Evolutionary conservation across 2,888 invertebrate genomes (phyloP), one percentile per base, ranked within the genome.

Genomic region (Cantharis lateralis): DNA sequence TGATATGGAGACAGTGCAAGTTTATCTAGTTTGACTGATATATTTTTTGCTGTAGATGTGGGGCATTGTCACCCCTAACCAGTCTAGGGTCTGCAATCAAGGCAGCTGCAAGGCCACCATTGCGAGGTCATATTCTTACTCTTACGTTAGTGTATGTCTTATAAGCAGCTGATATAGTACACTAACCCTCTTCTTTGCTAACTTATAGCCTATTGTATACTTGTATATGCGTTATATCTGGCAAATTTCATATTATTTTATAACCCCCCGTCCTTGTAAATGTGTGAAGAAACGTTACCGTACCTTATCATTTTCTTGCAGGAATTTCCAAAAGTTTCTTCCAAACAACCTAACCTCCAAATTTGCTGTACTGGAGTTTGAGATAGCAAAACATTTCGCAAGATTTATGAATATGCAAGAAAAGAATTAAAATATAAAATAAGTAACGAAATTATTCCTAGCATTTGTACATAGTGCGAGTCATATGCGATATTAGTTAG

Each of bases 91-190:
- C 77, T 75, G 79, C 74, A 79, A 77, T 81, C 72, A 80, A 80
- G 79, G 78, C 82, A 82, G 82, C 82, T 82, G 82, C 82, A 81
- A 82, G 82, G 80, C 78, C 82, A 77, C 79, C 76, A 80, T 82
- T 81, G 78, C 79, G 80, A 80, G 81, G 81, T 80, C 80, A 80
- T 81, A 81, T 80, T 81, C 80, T 82, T 81, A 75, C 80, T 72
- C 79, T 81, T 79, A 77, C 78, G 48, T 48, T 48, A 75, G 77
- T 71, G 72, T 68, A 78, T 78, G 71, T 80, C 80, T 80, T 80
- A 79, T 78, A 75, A 69, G 79, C 80, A 80, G 78, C 79, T 81
- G 79, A 81, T 79, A 70, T 70, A 72, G 73, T 71, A 69, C 68
- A 63, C 75, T 74, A 77, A 78, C 78, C 79, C 78, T 77, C 79